These are phyloP conservation scores for Zosterops pallidus DNA, from an alignment of 2,113 vertebrate genomes.

Conservation along the genomic window DNA sequence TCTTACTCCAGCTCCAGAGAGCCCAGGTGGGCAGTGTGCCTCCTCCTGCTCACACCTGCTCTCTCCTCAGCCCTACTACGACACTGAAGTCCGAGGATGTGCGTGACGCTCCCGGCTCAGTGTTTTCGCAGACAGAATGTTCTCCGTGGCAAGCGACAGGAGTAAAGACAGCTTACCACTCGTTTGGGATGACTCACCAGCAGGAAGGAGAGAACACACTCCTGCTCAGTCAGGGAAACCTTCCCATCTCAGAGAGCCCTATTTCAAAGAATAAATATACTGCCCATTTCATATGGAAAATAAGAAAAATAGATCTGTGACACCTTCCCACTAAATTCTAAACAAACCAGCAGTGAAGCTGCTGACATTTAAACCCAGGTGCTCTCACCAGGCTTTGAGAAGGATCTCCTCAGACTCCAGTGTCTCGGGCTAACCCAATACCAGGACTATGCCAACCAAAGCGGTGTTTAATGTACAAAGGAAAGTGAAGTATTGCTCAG, in stretches of 20 bases:
- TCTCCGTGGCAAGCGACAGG: not conserved
- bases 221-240: not conserved
- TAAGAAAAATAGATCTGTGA: not conserved
- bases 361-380: not conserved
- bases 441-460: fast-evolving
- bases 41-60: not conserved
- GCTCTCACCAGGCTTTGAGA: not conserved
- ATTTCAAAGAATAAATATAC: not conserved
- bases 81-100: not conserved
- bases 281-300: not conserved
- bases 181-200: not conserved
- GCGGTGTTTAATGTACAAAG: not conserved
- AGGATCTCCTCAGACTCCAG: not conserved
- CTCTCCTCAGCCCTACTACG: not conserved
- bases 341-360: not conserved
- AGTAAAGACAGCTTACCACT: constrained; percentile 19
- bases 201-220: not conserved
- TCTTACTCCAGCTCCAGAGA: not conserved
- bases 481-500: not conserved
- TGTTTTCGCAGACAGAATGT: constrained; percentile 7
- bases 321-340: not conserved
- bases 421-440: not conserved
- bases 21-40: not conserved
- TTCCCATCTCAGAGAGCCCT: not conserved
- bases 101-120: not conserved